A percentile compares a stretch with the other conserved stretches of the same genome.
Evolutionary conservation across 2,888 invertebrate species (phyloP).

Genomic region (Malachius bipustulatus): DNA sequence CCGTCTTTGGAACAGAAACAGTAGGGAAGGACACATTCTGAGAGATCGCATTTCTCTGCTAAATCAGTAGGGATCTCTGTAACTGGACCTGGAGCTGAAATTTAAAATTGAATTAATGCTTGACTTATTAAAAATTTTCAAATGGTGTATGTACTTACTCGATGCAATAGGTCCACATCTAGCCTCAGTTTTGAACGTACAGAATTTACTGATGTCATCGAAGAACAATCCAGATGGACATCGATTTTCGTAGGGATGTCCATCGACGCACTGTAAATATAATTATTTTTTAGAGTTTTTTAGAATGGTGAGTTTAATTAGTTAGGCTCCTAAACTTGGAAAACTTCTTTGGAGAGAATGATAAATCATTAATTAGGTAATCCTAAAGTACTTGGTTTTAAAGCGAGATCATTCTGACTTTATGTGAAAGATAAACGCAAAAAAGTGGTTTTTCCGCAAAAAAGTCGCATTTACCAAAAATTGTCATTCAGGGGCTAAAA

Average conservation of each 20-base stretch:
- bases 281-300: too few species aligned
- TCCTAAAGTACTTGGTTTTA: too few species aligned
- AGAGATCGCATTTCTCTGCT: constrained; percentile 65
- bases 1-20: constrained; percentile 91
- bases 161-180: constrained; percentile 80
- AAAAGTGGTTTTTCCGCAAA: too few species aligned
- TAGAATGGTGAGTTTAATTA: too few species aligned
- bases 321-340: background rate
- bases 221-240: constrained; percentile 85
- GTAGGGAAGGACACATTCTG: constrained; percentile 69
- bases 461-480: too few species aligned
- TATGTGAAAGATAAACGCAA: too few species aligned
- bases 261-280: constrained; percentile 71
- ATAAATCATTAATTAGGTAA: background rate
- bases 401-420: too few species aligned
- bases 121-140: too few species aligned
- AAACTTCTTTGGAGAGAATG: background rate
- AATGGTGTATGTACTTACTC: constrained; percentile 64
- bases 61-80: constrained; percentile 73
- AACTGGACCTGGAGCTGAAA: constrained; percentile 63
- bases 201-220: constrained; percentile 80
- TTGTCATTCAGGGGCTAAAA: too few species aligned
- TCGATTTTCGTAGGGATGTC: constrained; percentile 73
- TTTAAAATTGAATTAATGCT: constrained; percentile 9
- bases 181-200: constrained; percentile 82